Evolutionary conservation across 2,888 invertebrate genomes (phyloP), one percentile per base, ranked within the genome.

Genomic region (Dryocosmus kuriphilus): DNA sequence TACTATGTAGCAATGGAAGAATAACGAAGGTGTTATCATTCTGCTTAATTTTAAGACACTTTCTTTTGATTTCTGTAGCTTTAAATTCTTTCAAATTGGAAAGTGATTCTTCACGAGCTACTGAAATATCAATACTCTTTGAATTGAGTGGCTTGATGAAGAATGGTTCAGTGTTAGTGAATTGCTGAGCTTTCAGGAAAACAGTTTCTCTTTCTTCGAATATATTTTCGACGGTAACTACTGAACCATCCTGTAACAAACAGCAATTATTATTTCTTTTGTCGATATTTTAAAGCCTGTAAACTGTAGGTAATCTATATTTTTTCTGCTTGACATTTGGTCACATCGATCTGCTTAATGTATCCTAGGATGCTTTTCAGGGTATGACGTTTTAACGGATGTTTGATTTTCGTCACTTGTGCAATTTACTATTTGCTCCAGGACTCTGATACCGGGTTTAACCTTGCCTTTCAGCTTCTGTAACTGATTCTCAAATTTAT

Each of bases 401-500:
- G 16, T 30, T 16, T 61, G 9, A 16, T 61, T 27, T 61, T 63
- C 78, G 57, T 80, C 67, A 24, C 60, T 22, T 27, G 57, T 65
- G 6, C 75, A 60, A 14, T 77, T 77, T 0, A 74, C 14, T 30
- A 74, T 19, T 55, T 77, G 77, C 63, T 77, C 63, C 8, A 77
- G 60, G 16, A 74, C 41, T 41, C 65, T 65, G 57, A 62, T 41
- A 55, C 24, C 65, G 35, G 63, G 57, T 67, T 71, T 38, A 71
- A 63, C n/a, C 63, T 32, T n/a, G 14, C 35, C 46, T 32, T 38
- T 63, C 7, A 74, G 27, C 24, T 75, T 75, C 24, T 75, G 61
- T 61, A 75, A 41, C 3, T 35, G 24, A 57, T 74, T 77, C 63
- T 77, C 77, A 55, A 77, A 77, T 19, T 24, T 32, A n/a, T 74